Base-by-base conservation (phyloP, 1,140 invertebrate species). In the Halictus rubicundus region DNA sequence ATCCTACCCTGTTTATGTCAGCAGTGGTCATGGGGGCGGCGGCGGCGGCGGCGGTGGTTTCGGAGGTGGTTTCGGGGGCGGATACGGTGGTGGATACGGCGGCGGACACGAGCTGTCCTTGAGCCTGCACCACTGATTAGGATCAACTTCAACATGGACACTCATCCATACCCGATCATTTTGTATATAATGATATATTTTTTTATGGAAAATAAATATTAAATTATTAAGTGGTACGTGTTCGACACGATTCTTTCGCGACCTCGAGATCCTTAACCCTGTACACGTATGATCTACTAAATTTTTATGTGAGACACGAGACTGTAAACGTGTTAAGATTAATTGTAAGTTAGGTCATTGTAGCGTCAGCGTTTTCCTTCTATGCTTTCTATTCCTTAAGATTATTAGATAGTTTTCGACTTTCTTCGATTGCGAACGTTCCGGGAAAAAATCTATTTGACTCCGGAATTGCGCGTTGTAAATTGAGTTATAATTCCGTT, bases 1-100 rank as follows among this genome's bases (percentile, higher is more conserved):
- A 71, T 94, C 94, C 59, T 94, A 95, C 27, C 94, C 94, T 25
- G 94, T 95, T n/a, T 92, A 89, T 27, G 89, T 94, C 6, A 83
- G 87, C 37, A 79, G 81, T 37, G 81, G 81, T 1, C 25, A 37
- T 16, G 80, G 78, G 2, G 81, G 76, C 14, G 85, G 87, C 21
- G 81, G 79, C 21, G 81, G 78, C 10, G 59, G 68, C 19, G 79
- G 78, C 6, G 59, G 68, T 12, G 79, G 79, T 7, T 59, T 27
- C 0, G 82, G 65, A 9, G 59, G 68, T 8, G 79, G 79, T 6
- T 59, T 6, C 1, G 82, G 65, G 7, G 72, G 75, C 7, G 81
- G 78, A 21, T 57, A 21, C 4, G 80, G 75, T 6, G 71, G 80
- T n/a, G 87, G 87, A 19, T 82, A 57, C 46, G 85, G 85, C 3